Evolutionary conservation across 2,113 vertebrate genomes (phyloP), one percentile per base, ranked within the genome.

Genomic region (Odobenus rosmarus): DNA sequence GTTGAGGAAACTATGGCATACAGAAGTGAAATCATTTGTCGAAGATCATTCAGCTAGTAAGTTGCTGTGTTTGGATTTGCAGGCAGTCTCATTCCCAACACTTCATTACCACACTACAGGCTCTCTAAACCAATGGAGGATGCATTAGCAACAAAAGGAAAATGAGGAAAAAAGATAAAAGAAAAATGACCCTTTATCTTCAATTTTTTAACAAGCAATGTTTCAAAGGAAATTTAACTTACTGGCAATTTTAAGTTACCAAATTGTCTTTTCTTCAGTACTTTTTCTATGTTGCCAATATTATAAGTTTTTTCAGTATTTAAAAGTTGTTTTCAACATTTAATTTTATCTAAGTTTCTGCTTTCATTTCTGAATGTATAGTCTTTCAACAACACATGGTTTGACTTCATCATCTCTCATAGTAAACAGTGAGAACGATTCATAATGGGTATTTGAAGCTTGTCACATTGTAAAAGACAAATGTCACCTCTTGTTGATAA

Each of bases 401-500:
- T 74, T 95, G 83, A 95, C 71, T 28, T 33, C 10, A 1, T 90
- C 57, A 1, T 81, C 57, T 88, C 82, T 31, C 57, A 19, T 0
- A 42, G 5, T 36, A 55, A 90, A 55, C 11, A 49, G 14, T 9
- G 4, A n/a, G 24, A 82, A 76, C 14, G 19, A 71, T 36, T 95
- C 84, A 94, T 51, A n/a, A 64, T 18, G 53, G 42, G 46, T 36
- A 69, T 39, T 42, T 33, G 62, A 31, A 76, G 33, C 14, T 79
- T 46, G 36, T 85, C 72, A 76, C 21, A 62, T 1, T 39, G 21
- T 26, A 64, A 85, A 81, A 95, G 46, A 90, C 64, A 97, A 92
- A 88, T 64, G 88, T 90, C 93, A 93, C 26, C 71, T 94, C 76
- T 76, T 81, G 42, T 46, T 82, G 79, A 51, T 67, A 92, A 93